These are phyloP conservation scores for Drosophila jambulina DNA, from an alignment of 1,140 invertebrate genomes.

Conservation along the genomic window DNA sequence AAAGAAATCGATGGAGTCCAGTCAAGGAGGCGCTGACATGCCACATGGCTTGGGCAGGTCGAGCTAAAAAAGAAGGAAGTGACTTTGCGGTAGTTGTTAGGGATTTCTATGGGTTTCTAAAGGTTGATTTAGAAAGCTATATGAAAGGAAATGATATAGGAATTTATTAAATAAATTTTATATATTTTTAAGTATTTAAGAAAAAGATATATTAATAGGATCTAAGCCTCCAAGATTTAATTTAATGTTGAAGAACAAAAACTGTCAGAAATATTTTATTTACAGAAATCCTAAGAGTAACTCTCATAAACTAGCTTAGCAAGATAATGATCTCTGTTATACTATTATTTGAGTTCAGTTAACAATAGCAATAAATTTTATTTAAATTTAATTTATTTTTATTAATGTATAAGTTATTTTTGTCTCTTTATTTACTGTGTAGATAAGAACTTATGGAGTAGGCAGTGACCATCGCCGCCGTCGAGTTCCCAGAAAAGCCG, in stretches of 20 bases:
- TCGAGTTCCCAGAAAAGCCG: slow-evolving; percentile 7
- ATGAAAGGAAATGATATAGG: not conserved
- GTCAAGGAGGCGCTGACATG: slow-evolving; percentile 35
- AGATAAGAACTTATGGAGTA: not conserved
- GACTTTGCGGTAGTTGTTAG: not conserved
- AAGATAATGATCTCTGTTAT: not conserved
- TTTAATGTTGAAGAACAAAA: not conserved
- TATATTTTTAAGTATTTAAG: not conserved
- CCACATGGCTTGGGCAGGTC: slow-evolving; percentile 8
- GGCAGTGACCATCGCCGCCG: slow-evolving; percentile 17
- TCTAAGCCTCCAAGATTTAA: no score
- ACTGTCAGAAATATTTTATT: not conserved
- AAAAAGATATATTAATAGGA: not conserved
- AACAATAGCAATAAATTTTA: not conserved
- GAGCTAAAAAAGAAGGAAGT: not conserved
- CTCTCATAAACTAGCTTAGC: not conserved
- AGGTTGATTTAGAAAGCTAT: not conserved
- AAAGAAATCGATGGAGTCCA: slow-evolving; percentile 67
- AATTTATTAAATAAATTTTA: not conserved
- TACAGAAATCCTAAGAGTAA: not conserved
- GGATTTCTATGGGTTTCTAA: not conserved
- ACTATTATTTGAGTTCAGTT: not conserved
- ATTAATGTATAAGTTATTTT: not conserved
- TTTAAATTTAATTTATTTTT: no score
- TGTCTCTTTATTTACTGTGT: not conserved